phyloP scores from a whole-genome alignment of 2,888 invertebrate species.

The Catocala fraxini region DNA sequence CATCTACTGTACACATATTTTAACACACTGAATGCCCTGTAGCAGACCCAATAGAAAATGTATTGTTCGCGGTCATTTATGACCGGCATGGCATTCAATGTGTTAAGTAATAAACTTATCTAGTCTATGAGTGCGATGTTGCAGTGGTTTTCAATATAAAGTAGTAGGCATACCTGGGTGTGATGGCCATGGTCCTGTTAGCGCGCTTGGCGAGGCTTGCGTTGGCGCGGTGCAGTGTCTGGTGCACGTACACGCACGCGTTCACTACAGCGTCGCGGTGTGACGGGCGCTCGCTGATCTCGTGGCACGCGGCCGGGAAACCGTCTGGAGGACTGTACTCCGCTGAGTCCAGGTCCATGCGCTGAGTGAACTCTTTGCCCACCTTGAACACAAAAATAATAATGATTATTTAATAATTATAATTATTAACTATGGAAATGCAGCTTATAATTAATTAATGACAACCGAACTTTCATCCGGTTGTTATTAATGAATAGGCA shows the following conservation, averaged over 20 bases:
- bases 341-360: slow-evolving; percentile 96
- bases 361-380: slow-evolving; percentile 97
- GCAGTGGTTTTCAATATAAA: neutral
- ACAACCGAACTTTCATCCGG: too few relatives aligned
- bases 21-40: too few relatives aligned
- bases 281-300: slow-evolving; percentile 91
- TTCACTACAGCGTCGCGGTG: slow-evolving; percentile 99
- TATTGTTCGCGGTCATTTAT: too few relatives aligned
- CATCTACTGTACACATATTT: too few relatives aligned
- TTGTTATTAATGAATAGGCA: too few relatives aligned
- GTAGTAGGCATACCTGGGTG: slow-evolving; percentile 89
- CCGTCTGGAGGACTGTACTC: slow-evolving; percentile 95
- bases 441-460: too few relatives aligned
- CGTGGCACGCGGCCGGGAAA: slow-evolving; percentile 95
- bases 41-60: too few relatives aligned
- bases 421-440: too few relatives aligned
- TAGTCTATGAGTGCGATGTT: neutral
- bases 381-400: too few relatives aligned
- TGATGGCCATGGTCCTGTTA: slow-evolving; percentile 98
- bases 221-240: slow-evolving; percentile 98
- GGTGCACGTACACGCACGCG: slow-evolving; percentile 99
- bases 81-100: too few relatives aligned
- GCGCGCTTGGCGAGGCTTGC: slow-evolving; percentile 96
- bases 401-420: too few relatives aligned
- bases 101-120: too few relatives aligned